A percentile compares a stretch with the other conserved stretches of the same genome.
phyloP scores from a whole-genome alignment of 2,797 vertebrate genomes.

The Falco berigora region DNA sequence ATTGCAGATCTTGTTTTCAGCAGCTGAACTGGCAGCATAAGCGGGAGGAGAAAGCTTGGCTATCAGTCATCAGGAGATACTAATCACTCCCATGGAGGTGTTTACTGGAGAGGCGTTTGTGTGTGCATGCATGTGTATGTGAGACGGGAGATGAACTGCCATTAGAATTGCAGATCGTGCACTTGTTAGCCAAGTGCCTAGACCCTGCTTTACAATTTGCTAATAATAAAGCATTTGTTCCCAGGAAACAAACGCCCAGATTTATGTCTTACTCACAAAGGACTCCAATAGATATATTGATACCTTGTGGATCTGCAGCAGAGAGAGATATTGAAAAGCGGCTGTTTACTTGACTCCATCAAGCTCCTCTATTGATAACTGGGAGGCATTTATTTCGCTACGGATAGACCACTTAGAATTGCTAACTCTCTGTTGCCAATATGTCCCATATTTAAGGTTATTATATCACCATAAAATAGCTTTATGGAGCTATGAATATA shows the following conservation, averaged over 20 bases:
- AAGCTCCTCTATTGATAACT: conserved; percentile 36
- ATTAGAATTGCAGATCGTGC: conserved; percentile 46
- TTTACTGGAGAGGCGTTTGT: not conserved
- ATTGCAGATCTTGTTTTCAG: not conserved
- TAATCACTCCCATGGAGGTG: conserved; percentile 27
- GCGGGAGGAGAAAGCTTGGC: not conserved
- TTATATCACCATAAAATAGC: conserved; percentile 52
- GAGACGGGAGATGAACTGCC: not conserved
- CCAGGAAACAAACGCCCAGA: conserved; percentile 8
- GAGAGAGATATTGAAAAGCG: not conserved
- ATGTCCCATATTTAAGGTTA: conserved; percentile 40
- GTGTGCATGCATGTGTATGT: not conserved
- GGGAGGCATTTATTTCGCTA: conserved; percentile 18
- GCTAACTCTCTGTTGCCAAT: conserved; percentile 35
- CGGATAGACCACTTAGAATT: not conserved
- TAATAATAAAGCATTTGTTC: conserved; percentile 48
- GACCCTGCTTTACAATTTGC: conserved; percentile 15
- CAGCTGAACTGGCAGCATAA: not conserved
- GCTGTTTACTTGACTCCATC: conserved; percentile 33
- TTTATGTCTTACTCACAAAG: conserved; percentile 42
- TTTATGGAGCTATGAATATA: conserved; percentile 44
- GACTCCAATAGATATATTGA: conserved; percentile 60
- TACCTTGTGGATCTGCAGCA: conserved; percentile 6
- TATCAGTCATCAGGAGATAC: conserved; percentile 15
- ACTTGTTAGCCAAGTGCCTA: conserved; percentile 25